phyloP scores from a whole-genome alignment of 2,113 vertebrate species.

The Planiliza haematocheilus region DNA sequence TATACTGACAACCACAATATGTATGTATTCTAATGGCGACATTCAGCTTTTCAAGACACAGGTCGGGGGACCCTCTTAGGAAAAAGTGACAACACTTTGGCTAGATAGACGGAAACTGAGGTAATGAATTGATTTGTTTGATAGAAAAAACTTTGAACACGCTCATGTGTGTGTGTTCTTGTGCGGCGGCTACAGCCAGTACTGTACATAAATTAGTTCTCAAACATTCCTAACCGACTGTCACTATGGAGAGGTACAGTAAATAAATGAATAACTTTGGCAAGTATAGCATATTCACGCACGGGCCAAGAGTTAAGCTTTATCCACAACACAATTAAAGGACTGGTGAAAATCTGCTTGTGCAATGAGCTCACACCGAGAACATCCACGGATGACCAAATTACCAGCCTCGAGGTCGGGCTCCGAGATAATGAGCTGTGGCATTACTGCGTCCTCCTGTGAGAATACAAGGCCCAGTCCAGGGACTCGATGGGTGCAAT shows the following conservation, averaged over 20 bases:
- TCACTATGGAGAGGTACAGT: slow-evolving; percentile 30
- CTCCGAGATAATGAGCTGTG: slow-evolving; percentile 55
- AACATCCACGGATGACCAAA: slow-evolving; percentile 31
- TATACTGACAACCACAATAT: no score
- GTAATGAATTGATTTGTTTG: background rate
- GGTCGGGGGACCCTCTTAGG: no score
- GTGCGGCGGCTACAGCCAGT: no score
- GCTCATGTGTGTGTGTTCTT: no score
- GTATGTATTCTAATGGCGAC: no score
- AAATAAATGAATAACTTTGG: slow-evolving; percentile 34
- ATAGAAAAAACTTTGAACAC: background rate
- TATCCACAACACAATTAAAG: slow-evolving; percentile 32
- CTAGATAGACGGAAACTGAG: background rate
- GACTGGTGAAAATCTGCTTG: slow-evolving; percentile 26
- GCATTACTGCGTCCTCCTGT: slow-evolving; percentile 28
- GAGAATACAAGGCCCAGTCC: slow-evolving; percentile 27
- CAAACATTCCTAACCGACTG: background rate
- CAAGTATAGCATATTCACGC: slow-evolving; percentile 9
- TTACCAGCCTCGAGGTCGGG: slow-evolving; percentile 40
- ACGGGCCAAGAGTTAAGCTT: slow-evolving; percentile 9
- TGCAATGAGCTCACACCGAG: slow-evolving; percentile 36
- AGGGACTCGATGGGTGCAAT: slow-evolving; percentile 12
- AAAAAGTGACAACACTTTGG: background rate
- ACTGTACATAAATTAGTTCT: no score
- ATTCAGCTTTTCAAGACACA: no score